Evolutionary conservation across 2,797 vertebrate species (phyloP), one percentile per base, ranked within the genome.

Genomic region (Lepilemur ruficaudatus): DNA sequence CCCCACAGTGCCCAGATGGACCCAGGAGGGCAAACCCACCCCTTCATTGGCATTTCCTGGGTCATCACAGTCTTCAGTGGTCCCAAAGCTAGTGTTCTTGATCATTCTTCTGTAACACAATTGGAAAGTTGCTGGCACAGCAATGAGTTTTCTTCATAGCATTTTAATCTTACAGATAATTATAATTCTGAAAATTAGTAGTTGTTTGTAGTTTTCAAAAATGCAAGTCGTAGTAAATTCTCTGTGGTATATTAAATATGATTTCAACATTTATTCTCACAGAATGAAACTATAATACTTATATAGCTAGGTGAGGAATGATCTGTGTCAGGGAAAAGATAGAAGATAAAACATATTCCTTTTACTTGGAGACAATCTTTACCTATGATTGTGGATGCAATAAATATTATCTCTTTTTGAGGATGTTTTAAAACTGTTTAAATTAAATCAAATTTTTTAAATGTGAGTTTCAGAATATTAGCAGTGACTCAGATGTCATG

Each of bases 261-360:
- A 93, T 87, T 96, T 88, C 32, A 91, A 84, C 28, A 73, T 92
- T 95, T 89, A 89, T 87, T 85, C 75, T 93, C 88, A 69, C 3
- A 67, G 67, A 80, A 70, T 76, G 65, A 69, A 90, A 69, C 41
- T 91, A 1, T 57, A 57, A 57, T 57, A 82, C 25, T 89, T 89
- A 14, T 10, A 30, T n/a, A 70, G 65, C 28, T 65, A 94, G 84
- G n/a, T 25, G 6, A 84, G 10, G 50, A 80, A 73, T 86, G 43
- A 84, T 48, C 50, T 84, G 48, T 4, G 3, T n/a, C 63, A 41
- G n/a, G 70, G 52, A 76, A 81, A 91, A 65, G 22, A 65, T 50
- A 7, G 9, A 65, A 83, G 43, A 75, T 41, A 55, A 85, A 93
- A 95, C 22, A 65, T 46, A 86, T 55, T 78, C 35, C 38, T 67